phyloP scores from a whole-genome alignment of 1,140 invertebrate species.

The Nylanderia fulva region DNA sequence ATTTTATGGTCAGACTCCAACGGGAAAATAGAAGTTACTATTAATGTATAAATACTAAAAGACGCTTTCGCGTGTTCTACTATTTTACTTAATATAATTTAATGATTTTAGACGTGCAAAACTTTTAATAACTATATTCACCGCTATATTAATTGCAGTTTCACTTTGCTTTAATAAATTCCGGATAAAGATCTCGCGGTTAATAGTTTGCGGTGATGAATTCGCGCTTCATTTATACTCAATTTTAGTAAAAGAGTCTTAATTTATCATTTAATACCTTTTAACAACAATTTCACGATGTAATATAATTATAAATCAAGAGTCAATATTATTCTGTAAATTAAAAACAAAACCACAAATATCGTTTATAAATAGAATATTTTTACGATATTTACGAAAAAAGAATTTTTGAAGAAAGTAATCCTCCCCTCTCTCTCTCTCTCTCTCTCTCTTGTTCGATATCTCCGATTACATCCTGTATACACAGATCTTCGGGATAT shows the following conservation, averaged over 20 bases:
- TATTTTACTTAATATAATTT: background rate
- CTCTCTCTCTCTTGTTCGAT: background rate
- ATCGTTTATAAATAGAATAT: background rate
- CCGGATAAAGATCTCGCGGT: background rate
- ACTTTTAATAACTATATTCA: background rate
- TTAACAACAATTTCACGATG: background rate
- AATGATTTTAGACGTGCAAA: background rate
- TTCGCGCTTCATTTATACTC: slow-evolving; percentile 5
- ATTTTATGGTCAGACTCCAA: background rate
- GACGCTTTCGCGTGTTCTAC: background rate
- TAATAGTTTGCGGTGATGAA: slow-evolving; percentile 31
- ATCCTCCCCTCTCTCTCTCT: background rate
- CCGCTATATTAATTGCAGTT: background rate
- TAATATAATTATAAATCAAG: slow-evolving; percentile 13
- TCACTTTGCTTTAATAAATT: slow-evolving; percentile 32
- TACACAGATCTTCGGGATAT: background rate
- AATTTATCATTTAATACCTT: slow-evolving; percentile 2
- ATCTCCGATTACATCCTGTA: background rate
- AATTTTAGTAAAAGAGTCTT: background rate
- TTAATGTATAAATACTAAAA: background rate
- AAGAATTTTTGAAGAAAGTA: background rate
- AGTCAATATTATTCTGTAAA: background rate
- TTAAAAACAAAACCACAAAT: background rate
- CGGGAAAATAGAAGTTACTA: background rate
- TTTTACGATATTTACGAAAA: no score